phyloP scores from a whole-genome alignment of 2,797 vertebrate species.

The Geotrypetes seraphini region DNA sequence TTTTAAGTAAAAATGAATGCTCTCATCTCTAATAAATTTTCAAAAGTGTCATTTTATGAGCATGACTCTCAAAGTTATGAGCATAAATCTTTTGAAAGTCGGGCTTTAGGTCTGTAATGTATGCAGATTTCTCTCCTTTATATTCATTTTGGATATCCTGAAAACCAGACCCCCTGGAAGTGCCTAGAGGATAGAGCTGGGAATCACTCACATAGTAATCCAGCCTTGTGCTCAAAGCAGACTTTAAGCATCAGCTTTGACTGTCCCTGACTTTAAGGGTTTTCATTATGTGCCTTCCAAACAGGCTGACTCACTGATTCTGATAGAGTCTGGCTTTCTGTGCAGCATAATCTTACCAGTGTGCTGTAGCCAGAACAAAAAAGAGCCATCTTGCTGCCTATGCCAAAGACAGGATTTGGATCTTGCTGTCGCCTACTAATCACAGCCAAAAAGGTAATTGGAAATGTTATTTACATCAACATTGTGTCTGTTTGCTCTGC shows the following conservation, averaged over 20 bases:
- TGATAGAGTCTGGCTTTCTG: constrained; percentile 32
- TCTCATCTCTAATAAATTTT: too few relatives aligned
- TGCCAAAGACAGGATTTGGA: constrained; percentile 27
- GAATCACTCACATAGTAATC: not conserved
- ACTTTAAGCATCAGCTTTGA: too few relatives aligned
- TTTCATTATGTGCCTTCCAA: not conserved
- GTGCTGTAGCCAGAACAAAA: constrained; percentile 20
- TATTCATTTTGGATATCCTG: too few relatives aligned
- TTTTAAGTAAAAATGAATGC: too few relatives aligned
- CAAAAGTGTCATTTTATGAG: too few relatives aligned
- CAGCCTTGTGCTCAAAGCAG: constrained; percentile 3
- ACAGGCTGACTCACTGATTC: constrained; percentile 21
- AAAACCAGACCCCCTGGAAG: too few relatives aligned
- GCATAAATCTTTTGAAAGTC: too few relatives aligned
- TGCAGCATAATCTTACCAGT: constrained; percentile 21
- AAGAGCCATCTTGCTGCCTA: constrained; percentile 26
- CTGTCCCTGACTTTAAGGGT: not conserved
- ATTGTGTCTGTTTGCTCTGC: constrained; percentile 7
- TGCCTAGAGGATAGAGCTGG: too few relatives aligned
- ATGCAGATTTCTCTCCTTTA: too few relatives aligned
- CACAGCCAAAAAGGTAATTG: constrained; percentile 41
- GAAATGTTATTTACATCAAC: constrained; percentile 21
- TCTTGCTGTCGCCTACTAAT: constrained; percentile 18
- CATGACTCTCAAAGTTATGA: too few relatives aligned
- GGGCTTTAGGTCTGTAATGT: too few relatives aligned